phyloP scores from a whole-genome alignment of 2,113 vertebrate genomes.

The Psammodynastes pulverulentus region DNA sequence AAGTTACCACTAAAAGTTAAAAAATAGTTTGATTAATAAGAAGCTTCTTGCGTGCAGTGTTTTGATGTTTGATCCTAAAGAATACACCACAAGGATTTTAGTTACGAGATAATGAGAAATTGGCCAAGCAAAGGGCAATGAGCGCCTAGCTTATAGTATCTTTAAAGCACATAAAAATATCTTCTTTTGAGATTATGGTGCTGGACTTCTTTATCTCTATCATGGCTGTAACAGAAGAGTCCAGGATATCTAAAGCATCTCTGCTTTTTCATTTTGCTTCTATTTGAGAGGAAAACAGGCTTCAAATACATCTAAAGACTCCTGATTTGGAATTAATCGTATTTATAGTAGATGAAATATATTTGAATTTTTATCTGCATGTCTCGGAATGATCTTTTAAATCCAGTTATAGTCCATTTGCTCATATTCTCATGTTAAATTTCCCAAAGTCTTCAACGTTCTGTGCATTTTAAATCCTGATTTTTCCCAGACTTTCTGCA shows the following conservation, averaged over 20 bases:
- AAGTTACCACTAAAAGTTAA: not conserved
- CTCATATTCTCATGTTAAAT: not conserved
- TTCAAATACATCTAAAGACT: not conserved
- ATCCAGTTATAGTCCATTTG: not conserved
- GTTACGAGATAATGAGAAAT: not conserved
- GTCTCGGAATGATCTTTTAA: not conserved
- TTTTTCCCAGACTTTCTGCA: not conserved
- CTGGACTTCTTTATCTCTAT: not conserved
- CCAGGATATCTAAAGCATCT: not conserved
- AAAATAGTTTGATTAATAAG: not conserved
- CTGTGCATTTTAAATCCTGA: not conserved
- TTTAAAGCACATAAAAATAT: not conserved
- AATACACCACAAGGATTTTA: not conserved
- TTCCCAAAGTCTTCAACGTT: not conserved
- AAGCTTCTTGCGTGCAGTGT: not conserved
- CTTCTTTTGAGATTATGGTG: rapidly evolving
- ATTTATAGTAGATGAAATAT: not conserved
- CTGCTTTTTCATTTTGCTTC: not conserved
- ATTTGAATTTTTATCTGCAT: not conserved
- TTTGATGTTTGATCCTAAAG: not conserved
- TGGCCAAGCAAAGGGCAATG: conserved; percentile 13
- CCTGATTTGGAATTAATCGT: not conserved
- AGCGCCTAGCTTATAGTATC: not conserved
- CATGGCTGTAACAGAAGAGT: not conserved
- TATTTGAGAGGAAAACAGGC: not conserved